Base-by-base conservation (phyloP, 2,113 vertebrate genomes). In the Anhinga rufa region DNA sequence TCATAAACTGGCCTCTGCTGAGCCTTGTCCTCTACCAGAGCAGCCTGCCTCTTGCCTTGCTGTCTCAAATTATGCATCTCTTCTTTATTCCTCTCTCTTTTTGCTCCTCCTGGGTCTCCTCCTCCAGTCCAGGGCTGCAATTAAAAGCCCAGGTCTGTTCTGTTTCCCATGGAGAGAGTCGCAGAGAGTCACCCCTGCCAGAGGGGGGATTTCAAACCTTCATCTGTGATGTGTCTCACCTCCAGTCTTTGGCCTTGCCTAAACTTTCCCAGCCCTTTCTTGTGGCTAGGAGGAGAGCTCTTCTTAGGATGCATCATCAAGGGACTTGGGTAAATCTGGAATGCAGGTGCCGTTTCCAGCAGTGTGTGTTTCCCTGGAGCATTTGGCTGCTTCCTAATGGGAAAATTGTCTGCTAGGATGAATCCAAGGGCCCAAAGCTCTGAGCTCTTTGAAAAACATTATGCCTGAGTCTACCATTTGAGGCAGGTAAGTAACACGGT, bases 241-340 rank as follows among this genome's bases (percentile, higher is more conserved):
- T 95, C 93, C 89, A 94, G 93, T 92, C 81, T 87, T 95, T 69
- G 40, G 81, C 84, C 70, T 87, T 92, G 70, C 77, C 91, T 94
- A 95, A 92, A 89, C 93, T 94, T 91, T 95, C 93, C 86, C 91
- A 94, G 87, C 91, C 61, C 96, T 97, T 97, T 97, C 93, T 96
- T 96, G 96, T 96, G 96, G 96, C 81, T 94, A 42, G 93, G 72
- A 93, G 72, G 48, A 95, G 72, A 96, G n/a, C 65, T 92, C 74
- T n/a, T 82, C 91, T 82, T 55, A 85, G 91, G 93, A 89, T 94
- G 96, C 81, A 93, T 96, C 96, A 96, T 96, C 93, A 96, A 94
- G 91, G 20, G 72, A 82, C 93, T 78, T 49, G 89, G 78, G 84
- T 82, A 84, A 96, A 96, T 89, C 86, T 76, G 96, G 91, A 96